These are phyloP conservation scores for Eurytoma adleriae DNA, from an alignment of 2,888 invertebrate genomes.

Conservation along the genomic window DNA sequence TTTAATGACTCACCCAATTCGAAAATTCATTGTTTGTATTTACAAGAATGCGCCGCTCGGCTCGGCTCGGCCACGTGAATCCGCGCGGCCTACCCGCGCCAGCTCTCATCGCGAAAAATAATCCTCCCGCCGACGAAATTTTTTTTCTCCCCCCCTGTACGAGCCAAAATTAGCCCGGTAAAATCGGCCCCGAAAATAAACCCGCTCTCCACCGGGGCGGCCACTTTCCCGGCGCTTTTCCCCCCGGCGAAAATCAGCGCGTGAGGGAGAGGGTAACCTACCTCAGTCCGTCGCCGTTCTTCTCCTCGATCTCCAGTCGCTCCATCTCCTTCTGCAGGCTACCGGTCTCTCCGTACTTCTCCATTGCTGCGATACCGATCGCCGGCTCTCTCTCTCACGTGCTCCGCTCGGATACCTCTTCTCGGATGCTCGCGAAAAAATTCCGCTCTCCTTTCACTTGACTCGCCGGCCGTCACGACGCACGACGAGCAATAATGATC, in stretches of 20 bases:
- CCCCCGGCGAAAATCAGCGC: too few species aligned
- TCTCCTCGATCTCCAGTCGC: slow-evolving; percentile 73
- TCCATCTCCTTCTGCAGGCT: slow-evolving; percentile 73
- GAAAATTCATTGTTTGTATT: too few species aligned
- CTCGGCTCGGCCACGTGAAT: too few species aligned
- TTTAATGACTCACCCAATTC: too few species aligned
- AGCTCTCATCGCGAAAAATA: too few species aligned
- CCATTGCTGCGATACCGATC: slow-evolving; percentile 62
- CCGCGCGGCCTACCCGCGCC: too few species aligned
- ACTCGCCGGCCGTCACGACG: neutral
- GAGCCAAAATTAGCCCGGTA: too few species aligned
- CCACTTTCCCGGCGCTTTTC: too few species aligned
- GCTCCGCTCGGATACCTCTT: too few species aligned
- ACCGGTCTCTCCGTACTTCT: slow-evolving; percentile 71
- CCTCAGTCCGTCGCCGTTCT: slow-evolving; percentile 73
- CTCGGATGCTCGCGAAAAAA: too few species aligned
- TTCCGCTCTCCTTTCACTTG: neutral
- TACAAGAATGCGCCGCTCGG: too few species aligned
- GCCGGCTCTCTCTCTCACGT: too few species aligned
- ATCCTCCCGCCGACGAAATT: neutral
- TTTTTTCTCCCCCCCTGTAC: neutral
- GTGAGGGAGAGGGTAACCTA: slow-evolving; percentile 59
- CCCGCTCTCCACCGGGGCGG: neutral
- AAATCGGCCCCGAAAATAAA: neutral
- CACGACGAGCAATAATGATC: slow-evolving; percentile 20